Percentiles rank a stretch among this genome's conserved stretches.
These are phyloP conservation scores for Netelia inedita DNA, from an alignment of 2,888 invertebrate species.

Conservation along the genomic window DNA sequence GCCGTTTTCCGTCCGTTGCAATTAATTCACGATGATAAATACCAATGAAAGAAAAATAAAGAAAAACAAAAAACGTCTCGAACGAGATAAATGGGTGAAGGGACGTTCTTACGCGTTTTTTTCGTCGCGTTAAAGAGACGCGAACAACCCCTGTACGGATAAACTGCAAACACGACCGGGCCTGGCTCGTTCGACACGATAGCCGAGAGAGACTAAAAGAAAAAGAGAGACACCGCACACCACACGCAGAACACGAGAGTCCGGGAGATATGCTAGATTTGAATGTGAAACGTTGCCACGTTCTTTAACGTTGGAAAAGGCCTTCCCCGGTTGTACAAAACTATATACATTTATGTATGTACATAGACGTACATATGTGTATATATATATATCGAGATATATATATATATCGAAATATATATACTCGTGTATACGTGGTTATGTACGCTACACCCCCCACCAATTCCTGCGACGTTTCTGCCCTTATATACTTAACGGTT, in stretches of 20 bases:
- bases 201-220: constrained; percentile 58
- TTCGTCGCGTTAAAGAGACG: no score
- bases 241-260: constrained; percentile 70
- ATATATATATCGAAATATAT: constrained; percentile 39
- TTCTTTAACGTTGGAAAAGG: constrained; percentile 76
- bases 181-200: constrained; percentile 29
- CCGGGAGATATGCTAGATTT: constrained; percentile 81
- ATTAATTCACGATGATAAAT: neutral
- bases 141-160: neutral
- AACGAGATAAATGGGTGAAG: neutral
- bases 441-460: constrained; percentile 64
- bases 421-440: constrained; percentile 18
- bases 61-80: neutral
- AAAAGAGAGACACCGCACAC: constrained; percentile 16
- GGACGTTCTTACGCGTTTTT: no score
- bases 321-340: constrained; percentile 55
- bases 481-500: constrained; percentile 82
- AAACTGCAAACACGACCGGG: constrained; percentile 14
- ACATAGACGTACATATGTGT: constrained; percentile 34
- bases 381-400: constrained; percentile 27
- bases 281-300: constrained; percentile 84
- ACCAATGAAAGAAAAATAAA: neutral
- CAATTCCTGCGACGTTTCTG: constrained; percentile 44
- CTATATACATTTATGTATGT: constrained; percentile 34
- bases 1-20: neutral